These are phyloP conservation scores for Linurgus olivaceus DNA, from an alignment of 2,797 vertebrate genomes.

Conservation along the genomic window DNA sequence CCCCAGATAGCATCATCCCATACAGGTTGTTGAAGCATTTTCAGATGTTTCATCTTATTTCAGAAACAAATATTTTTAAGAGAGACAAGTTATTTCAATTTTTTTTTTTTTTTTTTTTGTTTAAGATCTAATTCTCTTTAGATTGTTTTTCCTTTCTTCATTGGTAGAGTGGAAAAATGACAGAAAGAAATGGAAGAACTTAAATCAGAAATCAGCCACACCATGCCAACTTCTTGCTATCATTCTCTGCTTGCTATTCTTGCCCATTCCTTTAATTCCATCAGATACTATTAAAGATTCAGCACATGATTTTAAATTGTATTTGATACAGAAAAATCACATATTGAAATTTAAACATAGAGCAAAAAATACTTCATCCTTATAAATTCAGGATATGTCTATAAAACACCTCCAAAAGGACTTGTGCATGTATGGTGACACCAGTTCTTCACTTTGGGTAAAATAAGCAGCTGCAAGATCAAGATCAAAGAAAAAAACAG, in stretches of 20 bases:
- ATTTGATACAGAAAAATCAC: neutral
- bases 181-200: neutral
- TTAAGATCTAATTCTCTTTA: neutral
- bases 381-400: neutral
- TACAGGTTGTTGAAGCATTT: neutral
- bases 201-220: neutral
- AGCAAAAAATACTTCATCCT: neutral
- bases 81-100: neutral
- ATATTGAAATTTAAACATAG: neutral
- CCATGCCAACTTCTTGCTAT: neutral
- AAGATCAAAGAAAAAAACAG: neutral
- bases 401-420: neutral
- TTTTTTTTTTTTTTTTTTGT: neutral
- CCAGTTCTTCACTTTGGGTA: neutral
- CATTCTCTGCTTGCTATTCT: neutral
- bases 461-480: neutral
- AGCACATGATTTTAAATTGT: neutral
- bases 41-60: neutral
- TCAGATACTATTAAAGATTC: neutral
- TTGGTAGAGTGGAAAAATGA: neutral
- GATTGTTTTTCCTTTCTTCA: neutral
- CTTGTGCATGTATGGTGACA: accelerated
- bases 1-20: neutral
- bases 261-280: neutral
- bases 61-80: neutral